phyloP scores from a whole-genome alignment of 2,797 vertebrate genomes.

The Cetoscarus ocellatus region DNA sequence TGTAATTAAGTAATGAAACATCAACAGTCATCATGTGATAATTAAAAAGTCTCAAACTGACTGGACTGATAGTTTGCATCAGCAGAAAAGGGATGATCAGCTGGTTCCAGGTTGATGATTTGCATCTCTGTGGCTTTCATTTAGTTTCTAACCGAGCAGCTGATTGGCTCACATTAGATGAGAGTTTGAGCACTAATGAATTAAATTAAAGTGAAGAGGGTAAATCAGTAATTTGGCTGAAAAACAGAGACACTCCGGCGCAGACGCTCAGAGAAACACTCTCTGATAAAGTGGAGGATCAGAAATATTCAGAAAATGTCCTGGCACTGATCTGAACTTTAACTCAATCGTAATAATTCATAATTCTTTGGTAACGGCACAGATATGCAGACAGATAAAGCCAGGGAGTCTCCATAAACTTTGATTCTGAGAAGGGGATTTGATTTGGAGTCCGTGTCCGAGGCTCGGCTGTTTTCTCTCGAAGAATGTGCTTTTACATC shows the following conservation, averaged over 20 bases:
- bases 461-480: too few species aligned
- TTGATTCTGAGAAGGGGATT: too few species aligned
- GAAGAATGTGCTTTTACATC: too few species aligned
- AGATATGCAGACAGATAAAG: not conserved
- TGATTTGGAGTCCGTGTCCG: too few species aligned
- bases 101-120: not conserved
- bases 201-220: not conserved
- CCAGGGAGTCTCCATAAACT: too few species aligned
- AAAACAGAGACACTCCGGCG: constrained; percentile 1
- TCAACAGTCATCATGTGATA: too few species aligned
- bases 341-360: not conserved
- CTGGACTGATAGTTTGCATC: not conserved
- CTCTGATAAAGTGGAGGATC: too few species aligned
- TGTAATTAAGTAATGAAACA: too few species aligned
- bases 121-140: too few species aligned
- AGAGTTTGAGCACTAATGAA: constrained; percentile 9
- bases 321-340: not conserved
- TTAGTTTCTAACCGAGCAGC: too few species aligned
- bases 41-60: too few species aligned
- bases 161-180: not conserved
- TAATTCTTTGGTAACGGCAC: not conserved
- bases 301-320: not conserved
- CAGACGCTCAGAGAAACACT: not conserved
- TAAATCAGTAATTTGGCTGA: not conserved
- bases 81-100: too few species aligned